Evolutionary conservation across 1,140 invertebrate genomes (phyloP), one percentile per base, ranked within the genome.

Genomic region (Drosophila virilis): DNA sequence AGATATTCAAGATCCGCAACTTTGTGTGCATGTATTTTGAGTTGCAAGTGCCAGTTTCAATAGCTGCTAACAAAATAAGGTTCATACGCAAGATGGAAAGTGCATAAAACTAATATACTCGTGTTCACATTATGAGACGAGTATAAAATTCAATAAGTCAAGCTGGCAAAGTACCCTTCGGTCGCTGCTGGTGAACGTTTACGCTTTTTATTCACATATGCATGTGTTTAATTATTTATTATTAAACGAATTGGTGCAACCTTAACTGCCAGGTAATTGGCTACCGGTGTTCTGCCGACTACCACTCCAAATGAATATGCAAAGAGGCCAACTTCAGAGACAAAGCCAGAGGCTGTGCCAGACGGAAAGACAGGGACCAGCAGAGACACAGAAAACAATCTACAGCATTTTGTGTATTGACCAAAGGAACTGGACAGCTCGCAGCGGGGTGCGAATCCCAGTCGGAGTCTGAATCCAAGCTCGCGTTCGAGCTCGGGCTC

Each of bases 191-290:
- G 64, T 6, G n/a, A 32, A 48, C 15, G 37, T 13, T 15, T 43
- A 22, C 43, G 43, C 32, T 38, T 12, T 40, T 37, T 28, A 33
- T 45, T 33, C 35, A 13, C 37, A 51, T 57, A 37, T 38, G 38
- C 33, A 37, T 59, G 67, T 59, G 71, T 86, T 88, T 86, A 69
- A 89, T 91, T 91, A 89, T 89, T 91, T 91, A 91, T 91, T 91
- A 88, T 91, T 77, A 80, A 89, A 77, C 74, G 80, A 88, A 84
- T 91, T 91, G 88, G 77, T 84, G 80, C 88, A 91, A 74, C 78
- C 88, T 91, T 81, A 91, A 88, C 79, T 91, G 83, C 88, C 88
- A 89, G 71, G 60, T 83, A 88, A 91, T 88, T 81, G 80, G 89
- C 88, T 91, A 91, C 88, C 73, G 88, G 88, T 89, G 68, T 91